A percentile compares a stretch with the other conserved stretches of the same genome.
Evolutionary conservation across 2,797 vertebrate genomes (phyloP).

Genomic region (Zenarchopterus dispar): DNA sequence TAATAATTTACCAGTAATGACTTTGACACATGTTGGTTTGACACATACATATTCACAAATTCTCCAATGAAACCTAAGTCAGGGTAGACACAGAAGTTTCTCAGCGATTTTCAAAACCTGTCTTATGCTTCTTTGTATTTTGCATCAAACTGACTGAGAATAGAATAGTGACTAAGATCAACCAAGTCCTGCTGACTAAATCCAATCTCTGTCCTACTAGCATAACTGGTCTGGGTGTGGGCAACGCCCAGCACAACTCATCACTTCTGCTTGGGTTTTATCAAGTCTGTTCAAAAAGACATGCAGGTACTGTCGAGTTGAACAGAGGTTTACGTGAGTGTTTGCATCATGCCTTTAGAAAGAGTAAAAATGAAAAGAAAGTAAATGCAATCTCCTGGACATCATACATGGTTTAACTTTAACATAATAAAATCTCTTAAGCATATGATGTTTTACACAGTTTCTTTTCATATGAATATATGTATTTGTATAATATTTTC

Average conservation of each 20-base stretch:
- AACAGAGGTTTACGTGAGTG: constrained; percentile 3
- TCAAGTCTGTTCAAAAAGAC: constrained; percentile 9
- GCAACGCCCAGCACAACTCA: constrained; percentile 19
- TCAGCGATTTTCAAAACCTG: neutral
- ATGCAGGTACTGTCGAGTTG: constrained; percentile 15
- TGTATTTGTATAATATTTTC: too few relatives aligned
- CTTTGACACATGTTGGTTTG: too few relatives aligned
- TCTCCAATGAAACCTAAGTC: neutral
- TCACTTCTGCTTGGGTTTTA: constrained; percentile 2
- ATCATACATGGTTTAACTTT: neutral
- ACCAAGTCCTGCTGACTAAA: constrained; percentile 17
- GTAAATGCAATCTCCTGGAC: neutral
- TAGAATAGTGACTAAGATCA: constrained; percentile 1
- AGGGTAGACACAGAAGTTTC: neutral
- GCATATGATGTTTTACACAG: neutral
- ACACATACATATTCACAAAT: constrained; percentile 2
- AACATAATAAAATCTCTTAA: neutral
- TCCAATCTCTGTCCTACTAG: constrained; percentile 26
- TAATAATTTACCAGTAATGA: neutral
- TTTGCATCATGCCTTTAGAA: constrained; percentile 1
- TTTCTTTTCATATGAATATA: neutral
- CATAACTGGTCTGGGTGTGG: constrained; percentile 69
- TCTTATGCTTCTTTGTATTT: neutral
- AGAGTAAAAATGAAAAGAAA: neutral
- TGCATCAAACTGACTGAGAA: too few relatives aligned